Evolutionary conservation across 2,113 vertebrate genomes (phyloP), one percentile per base, ranked within the genome.

Genomic region (Oryzias melastigma): DNA sequence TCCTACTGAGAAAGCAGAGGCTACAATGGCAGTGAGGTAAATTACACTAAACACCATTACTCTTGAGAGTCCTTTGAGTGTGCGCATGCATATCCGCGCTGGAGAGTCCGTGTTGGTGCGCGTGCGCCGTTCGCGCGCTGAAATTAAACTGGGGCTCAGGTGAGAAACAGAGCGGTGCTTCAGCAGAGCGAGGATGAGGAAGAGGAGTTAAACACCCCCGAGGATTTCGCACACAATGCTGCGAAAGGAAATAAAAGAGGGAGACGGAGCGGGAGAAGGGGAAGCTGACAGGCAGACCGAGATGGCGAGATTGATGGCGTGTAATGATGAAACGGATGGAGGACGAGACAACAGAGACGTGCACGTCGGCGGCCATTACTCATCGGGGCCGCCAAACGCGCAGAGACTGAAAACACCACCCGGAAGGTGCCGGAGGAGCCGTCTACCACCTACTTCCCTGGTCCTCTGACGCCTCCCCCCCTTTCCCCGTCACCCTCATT

Each of bases 251-350:
- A 49, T 70, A 48, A 15, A 20, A 47, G 19, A 43, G 62, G 50
- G 19, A 22, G 58, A 45, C 14, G 4, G 49, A 56, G 15, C 20
- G 24, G 19, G 69, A 59, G 62, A 70, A 44, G 48, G 56, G 65
- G 71, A 74, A 78, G 71, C 78, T 82, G 85, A 83, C 71, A 72
- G 70, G 57, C 59, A 77, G 83, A 81, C 62, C 75, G 81, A 84
- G 80, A 78, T 83, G 82, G 65, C 0, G 81, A 86, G 82, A 88
- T 82, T 84, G 87, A 88, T 89, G 82, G 82, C 68, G 58, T 74
- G 84, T 87, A 89, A 87, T 88, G 84, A 88, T 85, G 83, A 85
- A 83, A 85, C 84, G 81, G 85, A 89, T 82, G 84, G 80, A 84
- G 75, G 87, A 82, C 80, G 73, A 88, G 84, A 82, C 82, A 79